phyloP scores from a whole-genome alignment of 2,888 invertebrate species.

The Leptinotarsa juncta region DNA sequence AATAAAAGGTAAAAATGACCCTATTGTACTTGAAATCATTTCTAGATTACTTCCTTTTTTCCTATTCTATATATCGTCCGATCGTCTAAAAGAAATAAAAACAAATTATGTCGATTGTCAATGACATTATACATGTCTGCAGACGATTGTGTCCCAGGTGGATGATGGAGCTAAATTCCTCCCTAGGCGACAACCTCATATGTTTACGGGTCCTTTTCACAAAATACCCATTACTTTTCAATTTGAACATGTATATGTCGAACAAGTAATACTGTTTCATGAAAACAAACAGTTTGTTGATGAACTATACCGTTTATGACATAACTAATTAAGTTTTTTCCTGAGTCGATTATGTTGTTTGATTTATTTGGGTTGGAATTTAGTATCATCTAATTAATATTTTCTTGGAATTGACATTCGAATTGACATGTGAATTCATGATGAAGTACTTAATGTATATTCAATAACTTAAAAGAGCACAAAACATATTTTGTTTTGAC shows the following conservation, averaged over 20 bases:
- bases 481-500: no score
- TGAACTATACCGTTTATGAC: no score
- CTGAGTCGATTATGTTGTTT: no score
- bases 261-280: neutral
- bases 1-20: neutral
- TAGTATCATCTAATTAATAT: no score
- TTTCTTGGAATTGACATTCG: no score
- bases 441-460: no score
- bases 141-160: slow-evolving; percentile 59
- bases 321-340: no score
- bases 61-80: neutral
- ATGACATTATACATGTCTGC: slow-evolving; percentile 41
- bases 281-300: neutral
- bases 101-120: slow-evolving; percentile 11
- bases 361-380: no score
- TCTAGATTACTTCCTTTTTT: neutral
- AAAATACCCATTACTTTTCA: slow-evolving; percentile 37
- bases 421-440: no score
- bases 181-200: slow-evolving; percentile 58
- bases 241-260: slow-evolving; percentile 20
- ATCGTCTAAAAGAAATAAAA: neutral
- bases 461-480: no score
- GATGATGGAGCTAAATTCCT: slow-evolving; percentile 57
- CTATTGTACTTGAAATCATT: neutral
- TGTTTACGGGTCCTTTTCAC: slow-evolving; percentile 48